Base-by-base conservation (phyloP, 2,888 invertebrate species). In the Adelognathus sp. region DNA sequence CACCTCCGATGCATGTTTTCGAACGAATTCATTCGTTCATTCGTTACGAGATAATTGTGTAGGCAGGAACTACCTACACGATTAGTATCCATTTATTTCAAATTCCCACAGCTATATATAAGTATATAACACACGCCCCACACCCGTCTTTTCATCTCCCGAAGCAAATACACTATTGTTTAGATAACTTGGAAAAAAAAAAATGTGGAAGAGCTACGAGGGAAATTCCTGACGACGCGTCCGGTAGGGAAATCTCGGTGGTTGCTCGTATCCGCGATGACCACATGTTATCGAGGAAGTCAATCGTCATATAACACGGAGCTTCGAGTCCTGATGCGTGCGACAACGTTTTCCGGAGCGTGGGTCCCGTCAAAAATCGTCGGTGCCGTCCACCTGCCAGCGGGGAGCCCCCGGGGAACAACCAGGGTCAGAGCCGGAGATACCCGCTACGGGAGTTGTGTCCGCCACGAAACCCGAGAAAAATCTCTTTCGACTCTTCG, bases 311-410 rank as follows among this genome's bases (percentile, higher is more conserved):
- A 52, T 52, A 76, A 61, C 31, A 63, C 39, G 29, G 41, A 58
- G 52, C 11, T 44, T 21, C 33, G 16, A 50, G 33, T 63, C 67
- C 46, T 36, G 60, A 67, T 74, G 52, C 61, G 52, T 27, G 60
- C 56, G 64, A 52, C 4, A 44, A 69, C 52, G 81, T 82, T 86
- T 86, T 83, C 84, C 81, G 86, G 82, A 86, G 86, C 81, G 82
- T 85, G 86, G 82, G 69, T 85, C 83, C 81, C 82, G 82, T 83
- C 83, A 74, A 66, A 84, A 83, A 73, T 80, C 78, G 60, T 82
- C 83, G 82, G 80, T 83, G 81, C 82, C 83, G 82, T 83, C 88
- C 88, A 88, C 88, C 88, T 88, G 88, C 83, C 86, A 67, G 64
- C 39, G n/a, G 33, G 39, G 52, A 60, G 77, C 85, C 87, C 84